Conservation (phyloP, 2,797 vertebrate genomes). For the Salmo trutta region DNA sequence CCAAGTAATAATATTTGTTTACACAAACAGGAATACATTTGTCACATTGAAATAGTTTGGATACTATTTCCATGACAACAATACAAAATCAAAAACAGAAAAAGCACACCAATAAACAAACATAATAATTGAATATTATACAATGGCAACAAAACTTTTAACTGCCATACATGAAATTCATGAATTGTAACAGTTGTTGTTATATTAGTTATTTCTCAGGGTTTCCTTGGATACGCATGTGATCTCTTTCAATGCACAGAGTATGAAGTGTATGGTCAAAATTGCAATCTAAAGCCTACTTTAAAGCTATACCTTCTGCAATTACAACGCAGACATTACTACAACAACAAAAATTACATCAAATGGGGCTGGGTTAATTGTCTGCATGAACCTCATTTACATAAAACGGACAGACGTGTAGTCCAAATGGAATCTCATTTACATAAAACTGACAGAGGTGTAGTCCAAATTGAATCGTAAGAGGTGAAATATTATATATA, state of each 20-base stretch:
- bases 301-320: background rate
- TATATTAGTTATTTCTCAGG: background rate
- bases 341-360: background rate
- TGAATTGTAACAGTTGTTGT: background rate
- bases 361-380: background rate
- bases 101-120: background rate
- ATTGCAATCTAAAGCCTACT: background rate
- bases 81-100: background rate
- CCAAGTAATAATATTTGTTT: background rate
- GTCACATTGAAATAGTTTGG: background rate
- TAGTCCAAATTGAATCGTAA: background rate
- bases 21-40: slow-evolving; percentile 10
- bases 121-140: background rate
- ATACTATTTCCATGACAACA: background rate
- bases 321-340: background rate
- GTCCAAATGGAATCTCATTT: no score
- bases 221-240: background rate
- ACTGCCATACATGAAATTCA: background rate
- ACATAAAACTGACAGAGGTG: background rate
- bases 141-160: background rate
- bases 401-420: background rate
- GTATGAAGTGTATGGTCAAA: background rate
- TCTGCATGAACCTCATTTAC: background rate
- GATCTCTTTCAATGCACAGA: background rate
- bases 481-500: background rate